Base-by-base conservation (phyloP, 2,888 invertebrate species). In the Drosophila greeni region DNA sequence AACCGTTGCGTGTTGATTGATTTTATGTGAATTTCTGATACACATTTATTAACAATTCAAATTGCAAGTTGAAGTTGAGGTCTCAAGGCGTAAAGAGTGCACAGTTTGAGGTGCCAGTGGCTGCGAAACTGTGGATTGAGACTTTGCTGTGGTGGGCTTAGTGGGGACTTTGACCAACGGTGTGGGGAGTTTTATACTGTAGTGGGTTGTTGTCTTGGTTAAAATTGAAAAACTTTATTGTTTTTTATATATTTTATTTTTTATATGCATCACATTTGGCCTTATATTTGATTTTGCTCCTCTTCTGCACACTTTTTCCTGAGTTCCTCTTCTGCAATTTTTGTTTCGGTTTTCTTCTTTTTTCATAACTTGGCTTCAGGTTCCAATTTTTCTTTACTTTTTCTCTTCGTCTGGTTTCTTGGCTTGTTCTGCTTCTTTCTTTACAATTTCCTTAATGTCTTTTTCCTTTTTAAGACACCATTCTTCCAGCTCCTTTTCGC, bases 31-130 rank as follows among this genome's bases (percentile, higher is more conserved):
- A 49, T 53, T 47, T 66, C 65, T 65, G 45, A 60, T 54, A 53
- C 65, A 58, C 39, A 72, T 76, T 72, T 72, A 81, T 82, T 81
- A 77, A 80, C 85, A 81, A 84, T 80, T 84, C 77, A 83, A 81
- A 81, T 82, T 66, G 47, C 56, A 64, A 59, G 40, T 62, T 45
- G 40, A 64, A 66, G 49, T 57, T 51, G 26, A 34, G 52, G 54
- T 64, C 53, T 53, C 36, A 57, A 59, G 40, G 61, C 53, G 47
- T 7, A 24, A 43, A 37, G 20, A 54, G 58, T 20, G 4, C 20
- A 31, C 20, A 40, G 40, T 43, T 29, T 42, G 16, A 37, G 36
- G 34, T n/a, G 36, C 49, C 59, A 55, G n/a, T 23, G n/a, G 8
- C 7, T 23, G 1, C 23, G 1, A 37, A 47, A 53, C 45, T 53